These are phyloP conservation scores for Leptopilina myrica DNA, from an alignment of 2,888 invertebrate species.

Conservation along the genomic window DNA sequence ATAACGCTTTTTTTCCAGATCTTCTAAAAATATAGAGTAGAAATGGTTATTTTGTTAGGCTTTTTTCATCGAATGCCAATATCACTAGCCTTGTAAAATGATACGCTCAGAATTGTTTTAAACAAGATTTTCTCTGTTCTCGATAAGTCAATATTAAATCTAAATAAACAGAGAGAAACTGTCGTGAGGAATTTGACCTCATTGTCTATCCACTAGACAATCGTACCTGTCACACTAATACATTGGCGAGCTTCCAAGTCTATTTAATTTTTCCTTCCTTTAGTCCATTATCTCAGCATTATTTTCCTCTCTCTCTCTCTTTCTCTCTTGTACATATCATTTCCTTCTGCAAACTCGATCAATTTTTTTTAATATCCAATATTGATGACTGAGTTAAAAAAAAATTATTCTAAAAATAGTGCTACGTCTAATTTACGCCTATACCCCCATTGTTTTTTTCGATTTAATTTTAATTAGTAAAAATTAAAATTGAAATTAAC, in stretches of 20 bases:
- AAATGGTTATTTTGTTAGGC: too few relatives aligned
- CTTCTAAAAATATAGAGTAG: too few relatives aligned
- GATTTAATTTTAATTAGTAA: too few relatives aligned
- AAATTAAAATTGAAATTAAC: too few relatives aligned
- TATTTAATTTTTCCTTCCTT: conserved; percentile 60
- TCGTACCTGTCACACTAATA: conserved; percentile 38
- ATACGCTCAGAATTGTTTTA: not conserved
- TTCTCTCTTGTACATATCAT: not conserved
- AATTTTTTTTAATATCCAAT: not conserved
- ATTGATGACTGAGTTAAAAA: too few relatives aligned
- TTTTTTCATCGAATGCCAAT: not conserved
- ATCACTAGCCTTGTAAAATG: not conserved
- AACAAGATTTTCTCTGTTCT: not conserved
- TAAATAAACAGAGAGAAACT: conserved; percentile 12
- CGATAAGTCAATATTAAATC: not conserved
- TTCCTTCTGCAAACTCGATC: not conserved
- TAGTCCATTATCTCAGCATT: conserved; percentile 9
- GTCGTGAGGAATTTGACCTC: conserved; percentile 22
- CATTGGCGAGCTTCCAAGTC: conserved; percentile 63
- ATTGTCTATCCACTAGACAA: conserved; percentile 9
- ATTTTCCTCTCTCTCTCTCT: not conserved
- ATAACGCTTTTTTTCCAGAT: too few relatives aligned
- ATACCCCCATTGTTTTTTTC: too few relatives aligned
- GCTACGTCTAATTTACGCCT: too few relatives aligned
- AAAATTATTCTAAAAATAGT: too few relatives aligned